phyloP scores from a whole-genome alignment of 2,888 invertebrate genomes.

The Pelosia muscerda region DNA sequence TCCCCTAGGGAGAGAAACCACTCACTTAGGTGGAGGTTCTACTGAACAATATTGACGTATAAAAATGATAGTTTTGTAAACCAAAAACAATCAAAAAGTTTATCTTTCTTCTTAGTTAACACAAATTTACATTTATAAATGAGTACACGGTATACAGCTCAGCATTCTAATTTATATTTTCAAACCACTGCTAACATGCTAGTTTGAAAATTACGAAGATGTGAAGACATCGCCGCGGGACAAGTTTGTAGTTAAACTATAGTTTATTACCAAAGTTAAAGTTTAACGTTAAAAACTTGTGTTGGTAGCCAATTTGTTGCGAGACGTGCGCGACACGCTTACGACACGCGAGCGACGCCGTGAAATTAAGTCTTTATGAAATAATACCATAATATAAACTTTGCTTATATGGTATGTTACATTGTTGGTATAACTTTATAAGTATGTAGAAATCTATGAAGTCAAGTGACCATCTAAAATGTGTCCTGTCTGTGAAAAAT shows the following conservation, averaged over 20 bases:
- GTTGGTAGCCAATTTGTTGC: constrained; percentile 7
- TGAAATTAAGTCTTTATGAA: constrained; percentile 1
- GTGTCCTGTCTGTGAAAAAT: not conserved
- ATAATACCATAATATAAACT: not conserved
- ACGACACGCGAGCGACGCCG: not conserved
- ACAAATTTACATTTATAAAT: too few species aligned
- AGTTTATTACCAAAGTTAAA: constrained; percentile 13
- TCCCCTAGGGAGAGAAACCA: too few species aligned
- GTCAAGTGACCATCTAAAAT: not conserved
- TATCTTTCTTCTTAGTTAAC: too few species aligned
- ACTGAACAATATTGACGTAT: too few species aligned
- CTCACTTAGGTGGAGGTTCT: too few species aligned
- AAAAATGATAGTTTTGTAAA: too few species aligned
- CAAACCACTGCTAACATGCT: not conserved
- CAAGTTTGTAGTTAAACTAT: not conserved
- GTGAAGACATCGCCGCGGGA: not conserved
- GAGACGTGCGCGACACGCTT: not conserved
- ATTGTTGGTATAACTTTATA: not conserved
- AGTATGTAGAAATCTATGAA: not conserved
- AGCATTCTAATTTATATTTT: not conserved
- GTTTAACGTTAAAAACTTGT: constrained; percentile 9
- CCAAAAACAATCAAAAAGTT: too few species aligned
- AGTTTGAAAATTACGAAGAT: not conserved
- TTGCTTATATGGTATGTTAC: not conserved
- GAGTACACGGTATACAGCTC: not conserved